A percentile compares a stretch with the other conserved stretches of the same genome.
Conservation (phyloP, 2,113 vertebrate species). For the Tachycineta bicolor region DNA sequence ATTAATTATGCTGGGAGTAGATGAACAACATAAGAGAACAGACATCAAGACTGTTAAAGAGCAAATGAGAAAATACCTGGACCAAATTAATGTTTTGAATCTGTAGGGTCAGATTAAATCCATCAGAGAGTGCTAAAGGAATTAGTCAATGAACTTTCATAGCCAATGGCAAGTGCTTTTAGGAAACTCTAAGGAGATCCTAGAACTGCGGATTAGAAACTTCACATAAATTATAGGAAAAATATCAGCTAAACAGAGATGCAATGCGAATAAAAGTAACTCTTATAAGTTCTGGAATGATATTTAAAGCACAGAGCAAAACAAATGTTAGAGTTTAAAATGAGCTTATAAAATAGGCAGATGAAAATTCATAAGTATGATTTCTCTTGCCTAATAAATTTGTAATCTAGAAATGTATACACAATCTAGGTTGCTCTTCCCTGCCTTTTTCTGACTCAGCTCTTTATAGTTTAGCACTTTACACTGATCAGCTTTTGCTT, state of each 20-base stretch:
- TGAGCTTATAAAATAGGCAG: background rate
- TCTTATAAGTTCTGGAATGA: background rate
- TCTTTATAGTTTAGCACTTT: background rate
- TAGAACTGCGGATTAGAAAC: background rate
- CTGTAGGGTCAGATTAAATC: constrained; percentile 16
- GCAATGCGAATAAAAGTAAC: background rate
- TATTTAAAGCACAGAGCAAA: background rate
- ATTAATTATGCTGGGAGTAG: constrained; percentile 58
- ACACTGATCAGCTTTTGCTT: background rate
- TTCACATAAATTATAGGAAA: background rate
- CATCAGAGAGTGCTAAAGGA: background rate
- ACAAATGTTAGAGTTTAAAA: background rate
- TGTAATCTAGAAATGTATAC: background rate
- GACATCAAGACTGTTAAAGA: constrained; percentile 10
- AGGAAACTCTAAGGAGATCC: background rate
- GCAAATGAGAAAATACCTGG: constrained; percentile 49
- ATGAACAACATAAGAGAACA: constrained; percentile 34
- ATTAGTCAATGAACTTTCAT: constrained; percentile 24
- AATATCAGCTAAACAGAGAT: background rate
- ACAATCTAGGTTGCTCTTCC: background rate
- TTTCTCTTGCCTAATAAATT: background rate
- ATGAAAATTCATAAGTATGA: background rate
- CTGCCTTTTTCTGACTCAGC: background rate
- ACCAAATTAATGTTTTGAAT: constrained; percentile 39
- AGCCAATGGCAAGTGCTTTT: constrained; percentile 17